Evolutionary conservation across 2,797 vertebrate species (phyloP).

Genomic region (Cyclopterus lumpus): DNA sequence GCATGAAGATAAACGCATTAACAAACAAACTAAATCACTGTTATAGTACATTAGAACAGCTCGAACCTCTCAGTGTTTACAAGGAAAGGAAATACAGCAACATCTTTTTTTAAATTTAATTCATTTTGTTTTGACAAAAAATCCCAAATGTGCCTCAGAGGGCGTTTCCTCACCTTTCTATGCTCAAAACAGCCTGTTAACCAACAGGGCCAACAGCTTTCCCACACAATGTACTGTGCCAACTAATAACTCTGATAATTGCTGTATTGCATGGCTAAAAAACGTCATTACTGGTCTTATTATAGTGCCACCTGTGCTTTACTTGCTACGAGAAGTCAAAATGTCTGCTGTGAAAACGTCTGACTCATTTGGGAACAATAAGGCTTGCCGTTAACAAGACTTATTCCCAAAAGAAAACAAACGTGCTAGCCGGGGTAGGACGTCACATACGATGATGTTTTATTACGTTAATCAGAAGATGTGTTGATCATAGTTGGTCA

Average conservation of each 20-base stretch:
- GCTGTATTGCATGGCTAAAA: not conserved
- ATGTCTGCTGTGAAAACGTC: not conserved
- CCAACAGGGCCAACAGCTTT: not conserved
- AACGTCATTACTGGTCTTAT: not conserved
- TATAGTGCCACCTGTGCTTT: not conserved
- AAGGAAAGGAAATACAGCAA: not conserved
- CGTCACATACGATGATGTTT: not conserved
- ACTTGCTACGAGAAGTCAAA: not conserved
- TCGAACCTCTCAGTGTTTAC: not conserved
- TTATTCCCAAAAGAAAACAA: not conserved
- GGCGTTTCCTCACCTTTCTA: not conserved
- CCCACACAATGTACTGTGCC: not conserved
- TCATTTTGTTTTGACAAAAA: too few relatives aligned
- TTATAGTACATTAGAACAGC: conserved; percentile 2
- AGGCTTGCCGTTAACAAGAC: not conserved
- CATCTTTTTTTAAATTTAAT: not conserved
- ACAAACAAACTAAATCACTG: not conserved
- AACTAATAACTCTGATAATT: not conserved
- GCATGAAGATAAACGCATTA: conserved; percentile 9
- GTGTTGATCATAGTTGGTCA: not conserved
- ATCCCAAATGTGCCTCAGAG: too few relatives aligned
- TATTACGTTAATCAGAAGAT: not conserved
- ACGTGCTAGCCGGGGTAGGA: not conserved
- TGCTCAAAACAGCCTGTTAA: not conserved
- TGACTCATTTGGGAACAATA: not conserved